Evolutionary conservation across 2,888 invertebrate genomes (phyloP), one percentile per base, ranked within the genome.

Genomic region (Bursaphelenchus okinawaensis): DNA sequence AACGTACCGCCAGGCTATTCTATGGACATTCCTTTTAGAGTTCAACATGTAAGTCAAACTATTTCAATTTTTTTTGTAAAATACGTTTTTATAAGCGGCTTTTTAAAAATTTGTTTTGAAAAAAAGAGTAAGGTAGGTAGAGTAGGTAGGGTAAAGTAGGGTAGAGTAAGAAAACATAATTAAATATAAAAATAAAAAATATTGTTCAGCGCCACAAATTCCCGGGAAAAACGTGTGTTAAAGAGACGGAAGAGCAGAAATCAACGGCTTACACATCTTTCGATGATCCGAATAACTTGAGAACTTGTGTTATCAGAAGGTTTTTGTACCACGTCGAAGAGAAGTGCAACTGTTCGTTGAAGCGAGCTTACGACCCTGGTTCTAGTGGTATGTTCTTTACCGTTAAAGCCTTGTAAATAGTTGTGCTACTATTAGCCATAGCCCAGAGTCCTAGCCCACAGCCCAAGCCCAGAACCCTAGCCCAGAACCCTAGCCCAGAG

Each of bases 21-120:
- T 0, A 80, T 79, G 77, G 81, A 81, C 60, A 79, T 81, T 64
- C 81, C 81, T 16, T 77, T 81, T 68, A 70, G 77, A 62, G 80
- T 79, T 75, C 78, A 81, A 60, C 76, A 79, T 57, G 79, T 79
- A 31, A 61, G 68, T 51, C n/a, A n/a, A n/a, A n/a, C n/a, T n/a
- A n/a, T 9, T 52, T 40, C 12, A 12, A 4, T 40, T 40, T 4
- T 4, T 40, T 40, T 40, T 40, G 12, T 40, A n/a, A 40, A 40
- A 40, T 29, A 29, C 40, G 1, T 16, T 40, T 1, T n/a, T 6
- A 16, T n/a, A 40, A 40, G 29, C 12, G 3, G n/a, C 12, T 40
- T 40, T 9, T 9, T 29, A 1, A 4, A 40, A 4, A 16, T 12
- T 4, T 40, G 12, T 40, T 40, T 40, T 40, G 40, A 12, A 40